These are phyloP conservation scores for Neoseiulus cucumeris DNA, from an alignment of 1,140 invertebrate species.

Conservation along the genomic window DNA sequence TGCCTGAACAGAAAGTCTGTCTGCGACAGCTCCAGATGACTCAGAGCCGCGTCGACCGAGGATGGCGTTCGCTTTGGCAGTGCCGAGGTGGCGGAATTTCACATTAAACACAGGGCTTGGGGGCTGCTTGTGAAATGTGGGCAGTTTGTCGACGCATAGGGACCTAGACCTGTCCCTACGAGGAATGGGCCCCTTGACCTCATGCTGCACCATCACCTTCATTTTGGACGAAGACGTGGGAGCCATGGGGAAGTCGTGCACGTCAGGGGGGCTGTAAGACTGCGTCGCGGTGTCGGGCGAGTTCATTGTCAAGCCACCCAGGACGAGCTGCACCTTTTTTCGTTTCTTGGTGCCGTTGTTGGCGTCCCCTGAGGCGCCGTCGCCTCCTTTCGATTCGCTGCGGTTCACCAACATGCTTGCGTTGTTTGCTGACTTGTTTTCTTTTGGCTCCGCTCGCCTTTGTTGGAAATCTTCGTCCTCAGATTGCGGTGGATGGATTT, in stretches of 20 bases:
- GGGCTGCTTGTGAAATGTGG: constrained; percentile 10
- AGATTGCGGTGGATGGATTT: too few relatives aligned
- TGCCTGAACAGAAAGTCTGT: constrained; percentile 5
- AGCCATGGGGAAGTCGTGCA: constrained; percentile 9
- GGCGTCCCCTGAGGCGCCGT: neutral
- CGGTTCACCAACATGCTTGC: neutral
- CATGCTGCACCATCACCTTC: neutral
- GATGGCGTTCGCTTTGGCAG: constrained; percentile 3
- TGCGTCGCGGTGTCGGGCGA: neutral
- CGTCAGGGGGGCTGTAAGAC: constrained; percentile 4
- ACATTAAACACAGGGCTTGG: constrained; percentile 6
- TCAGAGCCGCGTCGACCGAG: constrained; percentile 3
- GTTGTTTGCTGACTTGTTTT: too few relatives aligned
- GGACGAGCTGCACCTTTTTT: constrained; percentile 12
- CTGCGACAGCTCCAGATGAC: neutral
- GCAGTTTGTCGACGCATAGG: constrained; percentile 20
- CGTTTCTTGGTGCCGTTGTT: constrained; percentile 9
- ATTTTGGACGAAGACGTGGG: constrained; percentile 9
- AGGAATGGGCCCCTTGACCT: constrained; percentile 15
- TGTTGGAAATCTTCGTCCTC: too few relatives aligned
- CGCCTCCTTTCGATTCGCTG: neutral
- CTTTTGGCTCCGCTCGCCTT: too few relatives aligned
- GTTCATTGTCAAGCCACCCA: constrained; percentile 10
- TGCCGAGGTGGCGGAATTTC: constrained; percentile 4
- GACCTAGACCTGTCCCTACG: constrained; percentile 22